Conservation (phyloP, 1,140 invertebrate species). For the Temnothorax longispinosus region DNA sequence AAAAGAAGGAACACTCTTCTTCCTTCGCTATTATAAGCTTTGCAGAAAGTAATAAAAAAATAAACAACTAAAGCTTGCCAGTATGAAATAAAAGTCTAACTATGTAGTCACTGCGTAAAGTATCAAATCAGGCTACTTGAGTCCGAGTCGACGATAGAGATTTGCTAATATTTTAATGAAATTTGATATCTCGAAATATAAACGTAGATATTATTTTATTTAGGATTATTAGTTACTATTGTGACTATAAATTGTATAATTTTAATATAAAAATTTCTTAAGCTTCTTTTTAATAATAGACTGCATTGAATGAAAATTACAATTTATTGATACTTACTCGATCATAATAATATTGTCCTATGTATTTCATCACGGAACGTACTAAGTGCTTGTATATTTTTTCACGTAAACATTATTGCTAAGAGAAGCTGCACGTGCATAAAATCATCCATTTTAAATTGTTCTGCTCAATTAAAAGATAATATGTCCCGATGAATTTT, state of each 20-base stretch:
- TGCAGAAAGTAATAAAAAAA: slow-evolving; percentile 52
- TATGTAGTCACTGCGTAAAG: slow-evolving; percentile 36
- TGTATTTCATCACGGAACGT: slow-evolving; percentile 77
- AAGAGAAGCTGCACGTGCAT: slow-evolving; percentile 66
- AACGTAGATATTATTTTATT: neutral
- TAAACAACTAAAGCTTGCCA: slow-evolving; percentile 68
- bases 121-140: slow-evolving; percentile 33
- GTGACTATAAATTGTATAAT: slow-evolving; percentile 1
- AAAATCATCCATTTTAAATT: slow-evolving; percentile 57
- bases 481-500: slow-evolving; percentile 1
- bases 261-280: neutral
- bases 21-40: slow-evolving; percentile 55
- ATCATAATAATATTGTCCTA: slow-evolving; percentile 55
- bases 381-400: slow-evolving; percentile 78
- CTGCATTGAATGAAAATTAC: slow-evolving; percentile 49
- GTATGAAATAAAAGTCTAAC: slow-evolving; percentile 49
- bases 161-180: slow-evolving; percentile 18
- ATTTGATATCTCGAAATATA: neutral
- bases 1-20: slow-evolving; percentile 42
- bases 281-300: slow-evolving; percentile 9
- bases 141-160: neutral
- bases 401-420: slow-evolving; percentile 70
- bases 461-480: neutral
- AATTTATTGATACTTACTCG: slow-evolving; percentile 41
- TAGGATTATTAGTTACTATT: slow-evolving; percentile 1